Conservation (phyloP, 1,140 invertebrate genomes). For the Lepidurus couesii region DNA sequence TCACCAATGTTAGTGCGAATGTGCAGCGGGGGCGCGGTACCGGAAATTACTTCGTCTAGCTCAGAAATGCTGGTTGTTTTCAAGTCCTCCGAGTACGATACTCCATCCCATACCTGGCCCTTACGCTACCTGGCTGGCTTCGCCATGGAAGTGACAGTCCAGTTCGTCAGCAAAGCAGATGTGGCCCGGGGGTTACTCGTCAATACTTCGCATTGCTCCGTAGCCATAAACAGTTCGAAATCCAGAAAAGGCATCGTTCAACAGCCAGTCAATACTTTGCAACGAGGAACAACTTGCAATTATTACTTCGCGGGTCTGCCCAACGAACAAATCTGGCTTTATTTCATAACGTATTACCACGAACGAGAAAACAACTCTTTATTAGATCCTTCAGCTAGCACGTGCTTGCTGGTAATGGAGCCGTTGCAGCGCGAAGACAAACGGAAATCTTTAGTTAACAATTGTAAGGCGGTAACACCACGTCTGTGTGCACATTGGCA, state of each 20-base stretch:
- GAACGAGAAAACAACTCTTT: background rate
- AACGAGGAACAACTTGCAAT: constrained; percentile 50
- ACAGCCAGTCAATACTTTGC: constrained; percentile 48
- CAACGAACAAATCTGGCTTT: constrained; percentile 74
- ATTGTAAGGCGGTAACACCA: background rate
- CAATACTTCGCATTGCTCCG: constrained; percentile 52
- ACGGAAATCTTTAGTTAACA: background rate
- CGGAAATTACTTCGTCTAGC: constrained; percentile 69
- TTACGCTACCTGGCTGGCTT: constrained; percentile 71
- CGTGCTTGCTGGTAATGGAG: constrained; percentile 4
- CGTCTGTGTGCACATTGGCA: constrained; percentile 28
- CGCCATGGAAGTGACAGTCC: constrained; percentile 70
- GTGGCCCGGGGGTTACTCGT: constrained; percentile 66
- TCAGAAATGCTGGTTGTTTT: constrained; percentile 73
- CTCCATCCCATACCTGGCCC: constrained; percentile 70
- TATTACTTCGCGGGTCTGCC: constrained; percentile 60
- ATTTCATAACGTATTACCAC: constrained; percentile 62
- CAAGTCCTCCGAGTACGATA: constrained; percentile 67
- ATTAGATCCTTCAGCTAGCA: background rate
- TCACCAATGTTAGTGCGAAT: constrained; percentile 68
- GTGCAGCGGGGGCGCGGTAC: constrained; percentile 74
- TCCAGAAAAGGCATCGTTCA: constrained; percentile 58
- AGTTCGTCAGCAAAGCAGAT: constrained; percentile 64
- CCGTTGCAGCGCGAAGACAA: background rate
- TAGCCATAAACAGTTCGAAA: constrained; percentile 50